Evolutionary conservation across 2,797 vertebrate species (phyloP).

Genomic region (Artibeus jamaicensis): DNA sequence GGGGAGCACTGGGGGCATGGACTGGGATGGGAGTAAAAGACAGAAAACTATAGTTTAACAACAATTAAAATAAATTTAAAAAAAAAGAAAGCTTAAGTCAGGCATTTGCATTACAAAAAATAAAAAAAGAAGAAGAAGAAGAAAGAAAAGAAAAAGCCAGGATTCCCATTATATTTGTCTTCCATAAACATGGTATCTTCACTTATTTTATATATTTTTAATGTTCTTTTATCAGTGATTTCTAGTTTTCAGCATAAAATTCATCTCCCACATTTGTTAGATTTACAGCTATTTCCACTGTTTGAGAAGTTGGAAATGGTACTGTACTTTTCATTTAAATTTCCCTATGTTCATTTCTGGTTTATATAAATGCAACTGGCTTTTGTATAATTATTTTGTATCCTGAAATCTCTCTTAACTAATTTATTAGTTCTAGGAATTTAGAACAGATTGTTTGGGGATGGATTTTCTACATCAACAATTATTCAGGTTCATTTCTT

Average conservation of each 20-base stretch:
- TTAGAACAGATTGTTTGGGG: background rate
- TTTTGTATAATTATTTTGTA: background rate
- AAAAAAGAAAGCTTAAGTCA: too few relatives aligned
- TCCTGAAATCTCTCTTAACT: background rate
- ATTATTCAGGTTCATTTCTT: background rate
- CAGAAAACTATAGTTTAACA: too few relatives aligned
- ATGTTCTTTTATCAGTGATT: background rate
- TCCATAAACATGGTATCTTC: too few relatives aligned
- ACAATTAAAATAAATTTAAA: too few relatives aligned
- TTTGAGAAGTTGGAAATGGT: background rate
- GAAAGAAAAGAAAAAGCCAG: too few relatives aligned
- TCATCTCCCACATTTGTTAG: background rate
- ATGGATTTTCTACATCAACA: background rate
- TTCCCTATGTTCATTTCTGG: background rate
- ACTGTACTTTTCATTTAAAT: background rate
- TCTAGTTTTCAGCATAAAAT: background rate
- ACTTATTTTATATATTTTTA: background rate
- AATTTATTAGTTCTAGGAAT: background rate
- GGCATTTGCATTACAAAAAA: too few relatives aligned
- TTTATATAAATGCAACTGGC: background rate
- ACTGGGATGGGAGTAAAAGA: too few relatives aligned
- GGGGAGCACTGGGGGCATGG: too few relatives aligned
- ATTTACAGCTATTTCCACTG: background rate
- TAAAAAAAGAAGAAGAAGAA: too few relatives aligned
- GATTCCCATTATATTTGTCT: too few relatives aligned